Conservation (phyloP, 2,888 invertebrate species). For the Epirrhoe tristata region DNA sequence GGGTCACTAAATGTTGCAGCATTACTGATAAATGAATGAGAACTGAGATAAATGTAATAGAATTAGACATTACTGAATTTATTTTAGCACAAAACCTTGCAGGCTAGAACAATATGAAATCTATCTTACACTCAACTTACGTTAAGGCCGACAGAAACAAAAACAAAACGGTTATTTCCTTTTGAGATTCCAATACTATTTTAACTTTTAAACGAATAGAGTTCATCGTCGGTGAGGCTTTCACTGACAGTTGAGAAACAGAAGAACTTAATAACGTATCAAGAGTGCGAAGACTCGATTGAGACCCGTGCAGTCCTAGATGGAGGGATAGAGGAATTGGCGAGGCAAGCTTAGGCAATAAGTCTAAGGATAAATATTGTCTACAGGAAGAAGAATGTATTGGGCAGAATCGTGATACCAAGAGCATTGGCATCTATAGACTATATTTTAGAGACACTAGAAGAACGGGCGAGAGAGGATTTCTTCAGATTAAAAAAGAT, state of each 20-base stretch:
- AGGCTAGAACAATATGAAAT: too few relatives aligned
- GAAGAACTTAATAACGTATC: slow-evolving; percentile 4
- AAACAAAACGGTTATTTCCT: background rate
- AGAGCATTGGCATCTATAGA: slow-evolving; percentile 49
- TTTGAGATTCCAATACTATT: slow-evolving; percentile 15
- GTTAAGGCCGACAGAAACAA: too few relatives aligned
- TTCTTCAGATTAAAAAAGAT: slow-evolving; percentile 57
- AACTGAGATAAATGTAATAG: too few relatives aligned
- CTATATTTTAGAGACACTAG: slow-evolving; percentile 54
- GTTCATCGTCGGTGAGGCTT: slow-evolving; percentile 52
- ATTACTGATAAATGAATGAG: too few relatives aligned
- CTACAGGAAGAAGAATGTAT: slow-evolving; percentile 47
- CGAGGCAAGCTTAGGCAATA: slow-evolving; percentile 15
- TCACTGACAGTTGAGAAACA: slow-evolving; percentile 14
- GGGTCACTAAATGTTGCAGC: too few relatives aligned
- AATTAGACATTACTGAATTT: too few relatives aligned
- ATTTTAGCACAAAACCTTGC: too few relatives aligned
- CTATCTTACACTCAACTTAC: too few relatives aligned
- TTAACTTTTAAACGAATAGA: slow-evolving; percentile 29
- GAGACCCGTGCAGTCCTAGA: slow-evolving; percentile 54
- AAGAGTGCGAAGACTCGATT: background rate
- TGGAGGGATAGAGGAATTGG: slow-evolving; percentile 47
- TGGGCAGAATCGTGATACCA: slow-evolving; percentile 57
- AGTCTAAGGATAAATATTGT: slow-evolving; percentile 17
- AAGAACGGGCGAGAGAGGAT: slow-evolving; percentile 57